Conservation (phyloP, 2,797 vertebrate species). For the Pipistrellus nathusii region DNA sequence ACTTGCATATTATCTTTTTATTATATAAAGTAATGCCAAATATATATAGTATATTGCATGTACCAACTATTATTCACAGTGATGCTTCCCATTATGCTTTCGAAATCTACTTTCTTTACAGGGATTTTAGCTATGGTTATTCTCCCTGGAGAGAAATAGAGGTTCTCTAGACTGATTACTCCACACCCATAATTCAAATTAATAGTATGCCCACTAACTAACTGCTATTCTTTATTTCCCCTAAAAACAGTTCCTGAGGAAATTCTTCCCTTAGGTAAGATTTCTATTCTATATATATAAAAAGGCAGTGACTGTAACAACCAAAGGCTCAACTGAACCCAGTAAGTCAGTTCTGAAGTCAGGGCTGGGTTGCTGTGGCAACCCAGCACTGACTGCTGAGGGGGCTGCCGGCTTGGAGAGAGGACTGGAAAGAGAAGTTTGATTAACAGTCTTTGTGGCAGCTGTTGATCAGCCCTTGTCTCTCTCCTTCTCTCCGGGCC, state of each 20-base stretch:
- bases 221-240: background rate
- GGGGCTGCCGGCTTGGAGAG: no score
- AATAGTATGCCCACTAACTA: background rate
- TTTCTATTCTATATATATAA: background rate
- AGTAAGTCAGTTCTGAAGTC: no score
- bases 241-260: background rate
- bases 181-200: background rate
- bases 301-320: no score
- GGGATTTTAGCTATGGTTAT: background rate
- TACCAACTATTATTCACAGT: background rate
- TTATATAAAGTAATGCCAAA: background rate
- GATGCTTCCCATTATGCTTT: background rate
- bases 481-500: no score
- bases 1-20: no score
- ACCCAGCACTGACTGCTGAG: no score
- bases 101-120: background rate
- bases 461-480: no score
- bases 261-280: background rate
- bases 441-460: no score
- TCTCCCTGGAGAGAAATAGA: background rate
- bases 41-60: background rate
- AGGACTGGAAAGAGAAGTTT: no score
- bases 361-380: no score
- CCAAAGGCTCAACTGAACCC: no score
- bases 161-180: background rate